Base-by-base conservation (phyloP, 1,140 invertebrate genomes). In the Leptinotarsa lineolata region DNA sequence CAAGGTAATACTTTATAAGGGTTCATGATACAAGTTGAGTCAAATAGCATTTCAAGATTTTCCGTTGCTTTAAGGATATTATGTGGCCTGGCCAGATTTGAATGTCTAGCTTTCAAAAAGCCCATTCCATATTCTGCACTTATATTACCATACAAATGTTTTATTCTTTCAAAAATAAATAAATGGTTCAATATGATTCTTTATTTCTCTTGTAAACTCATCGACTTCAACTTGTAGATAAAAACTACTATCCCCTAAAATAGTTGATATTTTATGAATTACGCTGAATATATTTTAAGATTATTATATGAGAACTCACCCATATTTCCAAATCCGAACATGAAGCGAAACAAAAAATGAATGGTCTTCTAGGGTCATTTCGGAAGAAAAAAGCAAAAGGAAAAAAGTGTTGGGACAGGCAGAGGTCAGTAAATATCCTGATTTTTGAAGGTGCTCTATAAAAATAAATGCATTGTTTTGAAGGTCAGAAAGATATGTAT, bases 121-220 rank as follows among this genome's bases (percentile, higher is more conserved):
- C 96, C 97, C 20, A 99, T 90, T 0, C 97, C 97, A 85, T 99
- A 97, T 84, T 99, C 97, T 2, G 97, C 96, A 83, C 95, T 97
- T 11, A 99, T 91, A 79, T 95, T 97, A 13, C 97, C 97, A 4
- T 88, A 89, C 22, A 92, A 79, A 74, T 92, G 88, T 0, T 90
- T 85, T 0, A 94, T 91, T 86, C 92, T 93, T 82, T 97, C 93
- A 82, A 92, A 98, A 44, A 99, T 88, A 98, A 44, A 99, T 88
- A 81, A 91, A 97, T 1, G 95, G 94, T 81, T 98, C 96, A 71
- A 99, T 88, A 63, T 88, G 83, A 8, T 89, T 84, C 22, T 89
- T 86, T 5, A 96, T 85, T 66, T 92, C 88, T 54, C 89, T 82
- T 70, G 88, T 88, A 82, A 92, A 96, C 60, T 89, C 86, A 18